Base-by-base conservation (phyloP, 2,888 invertebrate species). In the Teinopalpus imperialis region DNA sequence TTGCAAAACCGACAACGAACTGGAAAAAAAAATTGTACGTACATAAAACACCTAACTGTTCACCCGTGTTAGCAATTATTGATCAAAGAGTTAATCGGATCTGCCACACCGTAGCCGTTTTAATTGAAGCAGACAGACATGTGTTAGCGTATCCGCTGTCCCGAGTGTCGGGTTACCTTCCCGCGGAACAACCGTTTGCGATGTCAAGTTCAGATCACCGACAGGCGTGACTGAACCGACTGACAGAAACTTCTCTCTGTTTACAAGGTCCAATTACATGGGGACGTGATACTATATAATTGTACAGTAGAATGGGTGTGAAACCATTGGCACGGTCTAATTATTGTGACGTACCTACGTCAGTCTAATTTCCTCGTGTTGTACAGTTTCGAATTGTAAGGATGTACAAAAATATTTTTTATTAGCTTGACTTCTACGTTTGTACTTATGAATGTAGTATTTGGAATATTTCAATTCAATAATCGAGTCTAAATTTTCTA, bases 121-220 rank as follows among this genome's bases (percentile, higher is more conserved):
- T 59, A 58, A 59, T 57, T 58, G 52, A 53, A 48, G 51, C 49
- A 32, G 53, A 51, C 49, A 32, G 53, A 53, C 49, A 43, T 54
- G 43, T 53, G 49, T 51, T 43, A 39, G 30, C 51, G 54, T 49
- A 52, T 53, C 52, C 47, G 56, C 52, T 29, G 37, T 47, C 44
- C 48, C 42, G 52, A 16, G 68, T 54, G 51, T 66, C 58, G 43
- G 52, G 55, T 69, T 66, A 40, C 59, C 61, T 58, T 67, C 69
- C 67, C 60, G 54, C 61, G 66, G 66, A 66, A 61, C 63, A 52
- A 40, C 48, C 44, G 53, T 51, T 55, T 55, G 53, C 35, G 47
- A 52, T 57, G 54, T 49, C 56, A 61, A 55, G 53, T 53, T 56
- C 53, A 54, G 20, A 39, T 41, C 40, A 41, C 46, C 45, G 21